A percentile compares a stretch with the other conserved stretches of the same genome.
These are phyloP conservation scores for Urocyon cinereoargenteus DNA, from an alignment of 2,797 vertebrate species.

Conservation along the genomic window DNA sequence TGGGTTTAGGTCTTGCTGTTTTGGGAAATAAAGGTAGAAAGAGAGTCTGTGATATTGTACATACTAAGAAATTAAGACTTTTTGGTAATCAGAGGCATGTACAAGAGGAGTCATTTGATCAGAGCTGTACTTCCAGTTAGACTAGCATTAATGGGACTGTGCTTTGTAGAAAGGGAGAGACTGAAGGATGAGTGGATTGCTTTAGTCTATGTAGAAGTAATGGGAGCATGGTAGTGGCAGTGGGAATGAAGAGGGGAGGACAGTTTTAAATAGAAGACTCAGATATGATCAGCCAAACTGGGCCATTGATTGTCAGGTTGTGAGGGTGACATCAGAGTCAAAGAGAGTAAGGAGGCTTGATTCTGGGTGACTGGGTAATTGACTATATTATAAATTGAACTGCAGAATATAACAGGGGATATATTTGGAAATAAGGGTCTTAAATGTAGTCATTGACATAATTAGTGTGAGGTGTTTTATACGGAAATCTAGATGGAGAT, in stretches of 20 bases:
- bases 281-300: neutral
- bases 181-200: neutral
- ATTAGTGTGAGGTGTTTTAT: neutral
- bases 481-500: neutral
- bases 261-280: neutral
- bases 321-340: neutral
- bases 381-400: neutral
- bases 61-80: neutral
- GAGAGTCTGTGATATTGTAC: neutral
- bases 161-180: neutral
- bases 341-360: neutral
- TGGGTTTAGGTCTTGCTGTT: neutral
- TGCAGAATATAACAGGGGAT: neutral
- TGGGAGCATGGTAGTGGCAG: neutral
- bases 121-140: neutral
- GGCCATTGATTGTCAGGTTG: neutral
- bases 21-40: conserved; percentile 6
- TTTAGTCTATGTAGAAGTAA: neutral
- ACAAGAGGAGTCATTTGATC: neutral
- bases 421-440: neutral
- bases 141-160: neutral
- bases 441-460: neutral
- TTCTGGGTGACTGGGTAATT: neutral
- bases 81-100: neutral
- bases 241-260: neutral